phyloP scores from a whole-genome alignment of 2,113 vertebrate genomes.

The Ranitomeya imitator region DNA sequence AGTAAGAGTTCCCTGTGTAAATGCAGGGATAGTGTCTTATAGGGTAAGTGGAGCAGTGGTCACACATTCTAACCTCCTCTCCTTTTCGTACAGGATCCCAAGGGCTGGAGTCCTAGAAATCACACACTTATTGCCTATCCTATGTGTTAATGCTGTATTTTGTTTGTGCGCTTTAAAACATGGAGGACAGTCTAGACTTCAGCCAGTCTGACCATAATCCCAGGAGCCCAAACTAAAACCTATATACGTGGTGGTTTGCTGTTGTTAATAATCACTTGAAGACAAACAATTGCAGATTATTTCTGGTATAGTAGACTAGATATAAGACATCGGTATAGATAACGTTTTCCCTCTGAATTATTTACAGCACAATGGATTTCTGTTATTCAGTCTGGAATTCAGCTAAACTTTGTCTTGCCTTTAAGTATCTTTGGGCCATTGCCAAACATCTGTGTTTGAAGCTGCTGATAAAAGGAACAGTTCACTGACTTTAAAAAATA shows the following conservation, averaged over 20 bases:
- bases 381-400: slow-evolving; percentile 5
- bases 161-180: not conserved
- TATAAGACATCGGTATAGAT: not conserved
- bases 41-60: too few relatives aligned
- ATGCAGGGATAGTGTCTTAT: too few relatives aligned
- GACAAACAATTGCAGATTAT: too few relatives aligned
- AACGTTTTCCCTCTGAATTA: not conserved
- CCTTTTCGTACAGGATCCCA: too few relatives aligned
- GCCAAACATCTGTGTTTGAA: slow-evolving; percentile 22
- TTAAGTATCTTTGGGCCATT: not conserved
- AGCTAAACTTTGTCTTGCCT: slow-evolving; percentile 4
- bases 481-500: not conserved
- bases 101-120: too few relatives aligned
- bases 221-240: not conserved
- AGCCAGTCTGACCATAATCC: not conserved
- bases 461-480: slow-evolving; percentile 16
- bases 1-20: too few relatives aligned
- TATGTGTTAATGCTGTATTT: too few relatives aligned
- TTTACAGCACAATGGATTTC: slow-evolving; percentile 8
- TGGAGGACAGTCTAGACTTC: not conserved
- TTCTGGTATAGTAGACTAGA: not conserved
- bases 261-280: too few relatives aligned
- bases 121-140: too few relatives aligned
- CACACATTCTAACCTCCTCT: too few relatives aligned
- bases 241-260: too few relatives aligned